Conservation (phyloP, 2,797 vertebrate genomes). For the Ceryle rudis region DNA sequence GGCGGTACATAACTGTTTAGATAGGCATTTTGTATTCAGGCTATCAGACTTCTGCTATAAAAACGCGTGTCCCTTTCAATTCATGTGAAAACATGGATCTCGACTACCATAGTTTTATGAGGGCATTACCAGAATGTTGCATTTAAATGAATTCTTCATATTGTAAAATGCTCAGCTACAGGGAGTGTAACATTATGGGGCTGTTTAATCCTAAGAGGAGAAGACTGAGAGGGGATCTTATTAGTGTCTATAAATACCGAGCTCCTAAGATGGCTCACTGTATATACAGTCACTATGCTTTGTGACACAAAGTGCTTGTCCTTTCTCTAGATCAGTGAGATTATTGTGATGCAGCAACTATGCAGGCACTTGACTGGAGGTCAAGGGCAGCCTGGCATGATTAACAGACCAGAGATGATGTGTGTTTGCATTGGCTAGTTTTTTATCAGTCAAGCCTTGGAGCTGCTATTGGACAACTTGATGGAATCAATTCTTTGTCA, state of each 20-base stretch:
- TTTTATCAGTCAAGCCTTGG: neutral
- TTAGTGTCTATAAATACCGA: neutral
- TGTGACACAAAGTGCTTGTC: neutral
- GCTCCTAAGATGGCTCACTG: neutral
- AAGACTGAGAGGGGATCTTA: no score
- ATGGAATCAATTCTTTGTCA: neutral
- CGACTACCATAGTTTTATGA: neutral
- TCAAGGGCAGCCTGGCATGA: neutral
- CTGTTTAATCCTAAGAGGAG: no score
- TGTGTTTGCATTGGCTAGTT: neutral
- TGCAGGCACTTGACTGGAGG: neutral
- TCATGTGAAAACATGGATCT: neutral
- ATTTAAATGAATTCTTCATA: neutral
- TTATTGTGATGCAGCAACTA: neutral
- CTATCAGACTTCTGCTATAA: neutral
- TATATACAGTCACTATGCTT: rapidly evolving
- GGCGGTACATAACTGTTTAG: neutral
- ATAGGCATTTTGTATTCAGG: rapidly evolving
- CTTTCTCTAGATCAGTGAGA: neutral
- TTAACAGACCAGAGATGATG: neutral
- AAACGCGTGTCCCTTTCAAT: neutral
- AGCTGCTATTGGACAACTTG: neutral
- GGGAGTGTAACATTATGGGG: neutral
- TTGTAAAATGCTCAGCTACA: neutral
- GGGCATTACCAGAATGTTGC: neutral